Base-by-base conservation (phyloP, 2,888 invertebrate genomes). In the Caenorhabditis sp. region DNA sequence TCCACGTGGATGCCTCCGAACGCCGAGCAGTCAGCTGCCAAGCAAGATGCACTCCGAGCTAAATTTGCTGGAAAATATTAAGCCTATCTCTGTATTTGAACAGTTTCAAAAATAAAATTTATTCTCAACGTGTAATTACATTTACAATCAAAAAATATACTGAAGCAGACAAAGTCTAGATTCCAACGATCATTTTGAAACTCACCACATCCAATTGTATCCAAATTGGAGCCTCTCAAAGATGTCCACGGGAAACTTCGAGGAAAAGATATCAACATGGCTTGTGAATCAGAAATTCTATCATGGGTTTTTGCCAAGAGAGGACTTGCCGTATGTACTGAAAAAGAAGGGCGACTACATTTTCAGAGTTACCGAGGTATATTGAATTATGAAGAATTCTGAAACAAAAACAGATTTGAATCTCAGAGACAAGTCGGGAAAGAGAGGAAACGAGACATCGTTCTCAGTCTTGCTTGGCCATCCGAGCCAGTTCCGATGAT, bases 1-100 rank as follows among this genome's bases (percentile, higher is more conserved):
- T 95, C 95, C 10, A 95, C 94, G 90, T 96, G 96, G 96, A 93
- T 95, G 51, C 96, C 96, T 4, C 96, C 96, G 0, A 89, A 93
- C 80, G 94, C 94, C 91, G 96, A 96, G 93, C 94, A 94, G 58
- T 96, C 96, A 0, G 96, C 74, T 2, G 85, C 82, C 0, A 90
- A 88, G 22, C 80, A 77, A 47, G 86, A 88, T 26, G 72, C 80
- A 31, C 84, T 91, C 12, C 87, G 90, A 72, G 88, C 85, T 8
- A 91, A 91, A 64, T 91, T 90, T 63, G 89, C 83, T 28, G 89
- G 90, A 41, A 85, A 83, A 54, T 90, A 90, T 84, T 90, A 64
- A 89, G 10, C 19, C 31, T 35, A 35, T n/a, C n/a, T n/a, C n/a
- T n/a, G n/a, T n/a, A n/a, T n/a, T n/a, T n/a, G n/a, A n/a, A n/a